Evolutionary conservation across 2,113 vertebrate genomes (phyloP).

Genomic region (Anarhynchus alexandrinus): DNA sequence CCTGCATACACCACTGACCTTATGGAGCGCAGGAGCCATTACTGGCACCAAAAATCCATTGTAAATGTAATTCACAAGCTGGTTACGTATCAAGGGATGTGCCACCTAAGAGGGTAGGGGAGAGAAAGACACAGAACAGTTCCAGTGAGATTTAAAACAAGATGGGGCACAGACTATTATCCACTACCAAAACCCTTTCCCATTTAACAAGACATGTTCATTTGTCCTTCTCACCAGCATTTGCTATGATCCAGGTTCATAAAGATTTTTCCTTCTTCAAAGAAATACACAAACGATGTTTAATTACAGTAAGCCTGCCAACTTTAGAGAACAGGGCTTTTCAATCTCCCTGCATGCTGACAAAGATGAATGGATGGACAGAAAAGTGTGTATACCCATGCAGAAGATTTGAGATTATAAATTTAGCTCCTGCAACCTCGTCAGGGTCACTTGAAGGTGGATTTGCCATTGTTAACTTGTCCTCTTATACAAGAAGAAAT

Average conservation of each 20-base stretch:
- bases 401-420: not conserved
- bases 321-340: not conserved
- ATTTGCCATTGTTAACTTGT: not conserved
- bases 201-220: not conserved
- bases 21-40: constrained; percentile 93
- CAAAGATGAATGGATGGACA: constrained; percentile 7
- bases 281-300: not conserved
- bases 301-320: not conserved
- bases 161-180: not conserved
- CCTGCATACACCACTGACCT: constrained; percentile 76
- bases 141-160: not conserved
- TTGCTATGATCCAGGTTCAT: not conserved
- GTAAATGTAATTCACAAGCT: constrained; percentile 94
- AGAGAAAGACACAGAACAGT: constrained; percentile 1
- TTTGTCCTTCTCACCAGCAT: not conserved
- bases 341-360: not conserved
- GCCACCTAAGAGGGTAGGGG: constrained; percentile 74
- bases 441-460: not conserved
- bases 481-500: not conserved
- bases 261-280: not conserved
- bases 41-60: constrained; percentile 97
- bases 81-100: constrained; percentile 87
- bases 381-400: not conserved
- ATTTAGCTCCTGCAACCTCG: not conserved
- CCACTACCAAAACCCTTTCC: not conserved